phyloP scores from a whole-genome alignment of 2,113 vertebrate genomes.

The Antigone vipio region DNA sequence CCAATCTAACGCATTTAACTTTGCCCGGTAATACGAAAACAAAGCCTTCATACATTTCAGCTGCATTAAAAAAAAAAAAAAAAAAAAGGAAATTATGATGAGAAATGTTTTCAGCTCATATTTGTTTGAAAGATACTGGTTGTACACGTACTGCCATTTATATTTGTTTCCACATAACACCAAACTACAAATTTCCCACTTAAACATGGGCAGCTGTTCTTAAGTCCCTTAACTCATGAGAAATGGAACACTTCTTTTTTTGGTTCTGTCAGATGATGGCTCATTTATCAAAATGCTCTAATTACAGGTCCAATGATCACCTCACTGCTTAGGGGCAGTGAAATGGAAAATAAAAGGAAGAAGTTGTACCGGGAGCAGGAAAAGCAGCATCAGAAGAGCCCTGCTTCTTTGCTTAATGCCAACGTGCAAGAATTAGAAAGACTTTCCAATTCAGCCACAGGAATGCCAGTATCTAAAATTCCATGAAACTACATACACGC shows the following conservation, averaged over 20 bases:
- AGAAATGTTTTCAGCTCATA: not conserved
- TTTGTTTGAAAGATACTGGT: not conserved
- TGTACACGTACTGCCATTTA: not conserved
- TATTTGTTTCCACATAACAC: not conserved
- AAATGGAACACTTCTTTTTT: not conserved
- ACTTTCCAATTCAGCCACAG: not conserved
- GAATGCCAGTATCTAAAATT: not conserved
- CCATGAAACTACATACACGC: not conserved
- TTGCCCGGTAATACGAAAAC: not conserved
- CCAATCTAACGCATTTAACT: not conserved
- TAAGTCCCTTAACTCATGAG: not conserved
- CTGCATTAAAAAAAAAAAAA: not conserved
- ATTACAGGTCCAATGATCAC: not conserved
- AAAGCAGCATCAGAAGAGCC: not conserved
- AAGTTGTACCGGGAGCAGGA: not conserved
- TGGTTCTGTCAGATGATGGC: not conserved
- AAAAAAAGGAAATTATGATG: too few species aligned
- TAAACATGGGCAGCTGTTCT: not conserved
- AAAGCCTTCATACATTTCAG: not conserved
- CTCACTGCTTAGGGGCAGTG: not conserved
- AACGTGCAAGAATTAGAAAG: not conserved
- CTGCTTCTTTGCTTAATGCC: not conserved
- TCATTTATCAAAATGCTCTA: not conserved
- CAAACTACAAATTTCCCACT: not conserved
- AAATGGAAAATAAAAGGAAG: constrained; percentile 17